Evolutionary conservation across 2,797 vertebrate species (phyloP).

Genomic region (Spheniscus humboldti): DNA sequence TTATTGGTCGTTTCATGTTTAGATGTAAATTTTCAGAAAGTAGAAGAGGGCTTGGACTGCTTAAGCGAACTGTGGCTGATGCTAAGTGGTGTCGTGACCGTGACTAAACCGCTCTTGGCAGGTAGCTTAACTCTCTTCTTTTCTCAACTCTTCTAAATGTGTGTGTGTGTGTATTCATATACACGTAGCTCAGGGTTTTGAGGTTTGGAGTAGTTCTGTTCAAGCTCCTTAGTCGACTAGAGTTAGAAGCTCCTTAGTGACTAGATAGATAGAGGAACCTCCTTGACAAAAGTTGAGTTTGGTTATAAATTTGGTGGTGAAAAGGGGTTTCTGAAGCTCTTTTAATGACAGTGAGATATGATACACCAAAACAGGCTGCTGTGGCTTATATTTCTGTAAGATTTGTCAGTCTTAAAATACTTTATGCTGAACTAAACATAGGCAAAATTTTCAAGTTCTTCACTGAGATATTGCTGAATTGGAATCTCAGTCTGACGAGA

Average conservation of each 20-base stretch:
- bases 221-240: rapidly evolving
- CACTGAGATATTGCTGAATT: not conserved
- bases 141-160: rapidly evolving
- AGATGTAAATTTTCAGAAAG: not conserved
- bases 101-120: not conserved
- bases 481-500: not conserved
- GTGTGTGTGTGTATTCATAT: rapidly evolving
- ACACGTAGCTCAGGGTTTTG: rapidly evolving
- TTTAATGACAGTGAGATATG: not conserved
- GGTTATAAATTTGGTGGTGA: not conserved
- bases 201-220: not conserved
- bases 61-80: not conserved
- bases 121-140: not conserved
- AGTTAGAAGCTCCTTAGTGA: not conserved
- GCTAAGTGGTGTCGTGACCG: not conserved
- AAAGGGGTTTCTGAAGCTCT: not conserved
- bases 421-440: not conserved
- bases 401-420: not conserved
- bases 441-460: not conserved
- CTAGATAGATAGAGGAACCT: not conserved
- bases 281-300: not conserved
- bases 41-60: not conserved
- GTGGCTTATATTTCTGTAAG: not conserved
- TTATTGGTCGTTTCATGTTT: not conserved
- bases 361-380: not conserved